Conservation (phyloP, 2,797 vertebrate genomes). For the Hydrophis major region DNA sequence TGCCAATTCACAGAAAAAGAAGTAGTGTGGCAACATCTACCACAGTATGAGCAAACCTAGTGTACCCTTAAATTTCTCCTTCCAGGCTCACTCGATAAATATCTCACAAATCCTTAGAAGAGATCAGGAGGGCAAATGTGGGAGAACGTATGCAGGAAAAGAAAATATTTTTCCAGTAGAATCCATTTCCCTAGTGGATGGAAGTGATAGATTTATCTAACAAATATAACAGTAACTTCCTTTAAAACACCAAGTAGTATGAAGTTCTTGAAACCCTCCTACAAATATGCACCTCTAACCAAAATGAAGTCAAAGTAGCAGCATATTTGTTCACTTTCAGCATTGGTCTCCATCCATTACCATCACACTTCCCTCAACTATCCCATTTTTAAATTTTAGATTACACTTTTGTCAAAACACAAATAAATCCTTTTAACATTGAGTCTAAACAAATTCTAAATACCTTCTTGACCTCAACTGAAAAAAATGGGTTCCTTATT, state of each 20-base stretch:
- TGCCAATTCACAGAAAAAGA: neutral
- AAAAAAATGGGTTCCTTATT: neutral
- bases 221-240: neutral
- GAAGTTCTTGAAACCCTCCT: neutral
- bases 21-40: neutral
- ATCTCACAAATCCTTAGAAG: neutral
- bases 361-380: neutral
- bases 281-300: neutral
- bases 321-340: neutral
- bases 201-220: neutral
- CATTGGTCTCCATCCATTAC: neutral
- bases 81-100: neutral
- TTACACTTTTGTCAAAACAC: neutral
- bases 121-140: neutral
- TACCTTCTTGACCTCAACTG: neutral
- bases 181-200: neutral
- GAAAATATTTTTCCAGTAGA: neutral
- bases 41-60: neutral
- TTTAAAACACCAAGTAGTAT: neutral
- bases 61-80: neutral
- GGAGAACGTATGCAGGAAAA: neutral
- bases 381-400: neutral
- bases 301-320: neutral
- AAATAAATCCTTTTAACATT: neutral
- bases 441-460: neutral